Conservation (phyloP, 2,113 vertebrate species). For the Piaya cayana region DNA sequence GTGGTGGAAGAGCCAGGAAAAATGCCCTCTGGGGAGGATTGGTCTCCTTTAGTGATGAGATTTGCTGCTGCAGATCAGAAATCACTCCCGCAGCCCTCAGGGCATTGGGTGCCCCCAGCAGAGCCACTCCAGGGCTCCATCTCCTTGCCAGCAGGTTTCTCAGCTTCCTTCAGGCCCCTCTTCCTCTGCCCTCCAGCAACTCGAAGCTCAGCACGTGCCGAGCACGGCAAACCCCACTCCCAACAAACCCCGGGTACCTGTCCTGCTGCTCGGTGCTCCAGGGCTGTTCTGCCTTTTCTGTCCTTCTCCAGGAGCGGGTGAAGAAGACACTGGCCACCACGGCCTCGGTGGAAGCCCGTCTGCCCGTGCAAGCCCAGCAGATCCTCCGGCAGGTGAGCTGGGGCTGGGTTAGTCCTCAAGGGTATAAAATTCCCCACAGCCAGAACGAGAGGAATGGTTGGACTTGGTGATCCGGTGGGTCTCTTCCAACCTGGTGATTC, state of each 20-base stretch:
- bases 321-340: conserved; percentile 3
- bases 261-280: not conserved
- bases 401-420: fast-evolving
- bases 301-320: conserved; percentile 43
- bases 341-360: not conserved
- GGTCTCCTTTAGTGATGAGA: fast-evolving
- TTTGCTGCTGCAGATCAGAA: not conserved
- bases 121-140: fast-evolving
- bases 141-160: not conserved
- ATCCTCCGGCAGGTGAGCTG: conserved; percentile 73
- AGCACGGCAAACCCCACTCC: fast-evolving
- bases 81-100: not conserved
- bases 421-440: not conserved
- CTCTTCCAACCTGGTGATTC: too few relatives aligned
- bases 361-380: conserved; percentile 48
- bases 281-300: not conserved
- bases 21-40: fast-evolving
- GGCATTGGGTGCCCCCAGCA: not conserved
- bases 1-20: not conserved
- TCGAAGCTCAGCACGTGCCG: fast-evolving
- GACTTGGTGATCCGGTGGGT: too few relatives aligned
- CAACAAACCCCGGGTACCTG: fast-evolving
- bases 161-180: not conserved
- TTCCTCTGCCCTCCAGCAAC: fast-evolving
- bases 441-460: too few relatives aligned